phyloP scores from a whole-genome alignment of 2,113 vertebrate genomes.

The Nymphicus hollandicus region DNA sequence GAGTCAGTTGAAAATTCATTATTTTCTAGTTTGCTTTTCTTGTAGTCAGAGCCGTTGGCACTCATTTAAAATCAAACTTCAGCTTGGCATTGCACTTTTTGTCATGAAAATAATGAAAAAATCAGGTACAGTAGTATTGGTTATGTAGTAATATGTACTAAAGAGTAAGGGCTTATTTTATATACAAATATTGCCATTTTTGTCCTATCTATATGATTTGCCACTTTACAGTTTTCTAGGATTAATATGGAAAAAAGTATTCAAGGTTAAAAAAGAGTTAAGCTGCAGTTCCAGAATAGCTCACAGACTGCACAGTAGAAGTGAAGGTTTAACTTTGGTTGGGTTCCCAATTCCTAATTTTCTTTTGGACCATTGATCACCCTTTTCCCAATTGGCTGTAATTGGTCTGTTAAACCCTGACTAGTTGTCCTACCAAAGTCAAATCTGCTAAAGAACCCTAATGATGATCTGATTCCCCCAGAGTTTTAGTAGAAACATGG shows the following conservation, averaged over 20 bases:
- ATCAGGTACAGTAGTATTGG: not conserved
- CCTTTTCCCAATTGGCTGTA: not conserved
- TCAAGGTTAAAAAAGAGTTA: not conserved
- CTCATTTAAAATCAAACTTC: not conserved
- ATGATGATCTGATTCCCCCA: not conserved
- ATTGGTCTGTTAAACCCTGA: not conserved
- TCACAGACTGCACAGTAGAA: not conserved
- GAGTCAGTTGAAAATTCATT: not conserved
- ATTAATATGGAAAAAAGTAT: not conserved
- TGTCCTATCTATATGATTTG: not conserved
- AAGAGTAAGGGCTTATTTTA: not conserved
- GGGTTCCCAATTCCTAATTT: not conserved
- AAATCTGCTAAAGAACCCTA: not conserved
- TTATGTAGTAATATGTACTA: not conserved
- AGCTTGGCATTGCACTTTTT: not conserved
- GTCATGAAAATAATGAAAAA: not conserved
- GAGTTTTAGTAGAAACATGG: not conserved
- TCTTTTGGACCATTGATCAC: not conserved
- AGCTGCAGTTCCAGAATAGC: not conserved
- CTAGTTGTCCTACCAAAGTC: not conserved
- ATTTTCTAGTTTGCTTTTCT: not conserved
- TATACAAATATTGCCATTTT: not conserved
- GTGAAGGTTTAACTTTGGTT: not conserved
- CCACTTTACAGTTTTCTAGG: not conserved
- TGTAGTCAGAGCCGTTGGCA: not conserved